Evolutionary conservation across 2,888 invertebrate species (phyloP), one percentile per base, ranked within the genome.

Genomic region (Gastracanthus pulcherrimus): DNA sequence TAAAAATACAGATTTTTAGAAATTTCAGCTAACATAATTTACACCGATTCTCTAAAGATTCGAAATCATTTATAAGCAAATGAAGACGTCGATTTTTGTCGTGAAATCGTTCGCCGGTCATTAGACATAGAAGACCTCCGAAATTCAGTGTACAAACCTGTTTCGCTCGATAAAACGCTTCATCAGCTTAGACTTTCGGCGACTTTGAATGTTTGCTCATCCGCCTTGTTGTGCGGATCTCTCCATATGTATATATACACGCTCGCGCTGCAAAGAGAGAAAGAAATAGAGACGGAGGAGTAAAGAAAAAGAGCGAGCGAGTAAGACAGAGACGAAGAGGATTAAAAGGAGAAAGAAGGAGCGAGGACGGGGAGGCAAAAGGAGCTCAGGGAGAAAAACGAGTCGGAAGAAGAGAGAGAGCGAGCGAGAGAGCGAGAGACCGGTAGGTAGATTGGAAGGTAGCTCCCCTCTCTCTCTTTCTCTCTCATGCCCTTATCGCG

Each of bases 361-460:
- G 5, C 31, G 48, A 16, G 11, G n/a, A 41, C 26, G 55, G 70
- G 48, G n/a, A n/a, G 55, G 66, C 66, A 38, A 67, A 67, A 81
- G 45, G 36, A 64, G 26, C 36, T 62, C 62, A 13, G 62, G 34
- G 23, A 70, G 76, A 81, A 58, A 75, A 75, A 64, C 64, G 55
- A 76, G 62, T 67, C 71, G 78, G 64, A 45, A 66, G 48, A 58
- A 55, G 23, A 26, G 55, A 36, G 60, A 51, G 70, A 19, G 41
- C n/a, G 62, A 48, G 64, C 64, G 64, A 70, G 55, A n/a, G 58
- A 31, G 45, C 9, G 66, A 66, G 81, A 66, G 78, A 79, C 80
- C 76, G 80, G 81, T 82, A 85, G 82, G 80, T 81, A 80, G 84
- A 71, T 78, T 76, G 74, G 72, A 75, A 78, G 82, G 60, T 74